Evolutionary conservation across 2,797 vertebrate genomes (phyloP).

Genomic region (Alectoris magna): DNA sequence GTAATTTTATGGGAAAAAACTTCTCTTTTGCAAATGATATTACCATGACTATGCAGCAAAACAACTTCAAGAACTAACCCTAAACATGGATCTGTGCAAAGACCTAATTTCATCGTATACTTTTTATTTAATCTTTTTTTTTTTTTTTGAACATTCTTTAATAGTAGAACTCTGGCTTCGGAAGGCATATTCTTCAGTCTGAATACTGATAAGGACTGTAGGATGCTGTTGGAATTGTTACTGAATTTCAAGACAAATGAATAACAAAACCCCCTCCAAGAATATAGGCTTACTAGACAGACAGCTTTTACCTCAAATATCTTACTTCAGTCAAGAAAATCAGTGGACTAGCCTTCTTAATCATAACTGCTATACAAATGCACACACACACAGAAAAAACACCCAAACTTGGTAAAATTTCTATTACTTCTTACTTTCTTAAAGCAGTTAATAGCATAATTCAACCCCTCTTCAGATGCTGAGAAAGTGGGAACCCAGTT

Average conservation of each 20-base stretch:
- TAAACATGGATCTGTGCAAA: neutral
- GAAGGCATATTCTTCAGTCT: neutral
- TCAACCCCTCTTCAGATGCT: neutral
- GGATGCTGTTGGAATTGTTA: neutral
- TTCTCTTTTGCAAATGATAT: neutral
- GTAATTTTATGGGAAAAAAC: neutral
- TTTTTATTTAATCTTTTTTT: too few species aligned
- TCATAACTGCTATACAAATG: neutral
- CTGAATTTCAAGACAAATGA: neutral
- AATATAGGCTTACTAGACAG: neutral
- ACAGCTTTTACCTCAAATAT: neutral
- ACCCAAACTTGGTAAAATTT: neutral
- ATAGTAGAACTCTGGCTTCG: neutral
- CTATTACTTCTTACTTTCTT: neutral
- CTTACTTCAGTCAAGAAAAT: neutral
- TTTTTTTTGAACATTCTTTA: neutral
- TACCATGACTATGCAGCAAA: neutral
- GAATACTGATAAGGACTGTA: neutral
- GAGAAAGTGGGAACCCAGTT: neutral
- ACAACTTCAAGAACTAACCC: neutral
- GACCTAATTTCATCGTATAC: neutral
- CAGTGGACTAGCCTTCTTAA: neutral
- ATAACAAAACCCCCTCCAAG: neutral
- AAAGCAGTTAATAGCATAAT: neutral
- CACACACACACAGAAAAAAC: neutral